Conservation (phyloP, 2,113 vertebrate species). For the Nothobranchius furzeri region DNA sequence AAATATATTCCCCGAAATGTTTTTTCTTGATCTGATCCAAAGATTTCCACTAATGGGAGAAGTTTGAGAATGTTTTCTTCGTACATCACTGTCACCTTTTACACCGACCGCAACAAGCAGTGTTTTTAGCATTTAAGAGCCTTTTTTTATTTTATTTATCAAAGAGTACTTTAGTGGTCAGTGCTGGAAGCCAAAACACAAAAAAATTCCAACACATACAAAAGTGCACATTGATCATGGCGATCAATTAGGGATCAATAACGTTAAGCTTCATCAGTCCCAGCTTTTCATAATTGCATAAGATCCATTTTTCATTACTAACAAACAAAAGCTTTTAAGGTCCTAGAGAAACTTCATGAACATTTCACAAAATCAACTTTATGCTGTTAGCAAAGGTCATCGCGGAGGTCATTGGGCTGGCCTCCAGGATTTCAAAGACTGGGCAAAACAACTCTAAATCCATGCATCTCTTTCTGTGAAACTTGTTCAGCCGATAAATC, state of each 20-base stretch:
- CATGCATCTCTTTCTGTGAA: constrained; percentile 52
- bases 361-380: constrained; percentile 58
- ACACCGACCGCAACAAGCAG: too few species aligned
- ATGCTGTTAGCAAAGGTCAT: constrained; percentile 74
- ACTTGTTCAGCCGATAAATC: constrained; percentile 48
- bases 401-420: constrained; percentile 63
- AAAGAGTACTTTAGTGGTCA: not conserved
- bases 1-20: not conserved
- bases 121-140: too few species aligned
- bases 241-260: constrained; percentile 82
- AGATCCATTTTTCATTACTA: constrained; percentile 80
- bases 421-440: constrained; percentile 68
- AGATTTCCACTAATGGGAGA: too few species aligned
- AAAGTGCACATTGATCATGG: constrained; percentile 82
- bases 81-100: too few species aligned
- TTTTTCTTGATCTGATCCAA: not conserved
- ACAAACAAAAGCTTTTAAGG: constrained; percentile 61
- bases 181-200: constrained; percentile 66
- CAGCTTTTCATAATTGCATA: constrained; percentile 78
- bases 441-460: constrained; percentile 46
- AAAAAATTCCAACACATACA: constrained; percentile 69
- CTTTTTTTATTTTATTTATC: too few species aligned
- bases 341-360: constrained; percentile 65
- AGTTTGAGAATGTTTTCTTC: too few species aligned
- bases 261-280: constrained; percentile 83